Base-by-base conservation (phyloP, 2,113 vertebrate genomes). In the Pelusios castaneus region DNA sequence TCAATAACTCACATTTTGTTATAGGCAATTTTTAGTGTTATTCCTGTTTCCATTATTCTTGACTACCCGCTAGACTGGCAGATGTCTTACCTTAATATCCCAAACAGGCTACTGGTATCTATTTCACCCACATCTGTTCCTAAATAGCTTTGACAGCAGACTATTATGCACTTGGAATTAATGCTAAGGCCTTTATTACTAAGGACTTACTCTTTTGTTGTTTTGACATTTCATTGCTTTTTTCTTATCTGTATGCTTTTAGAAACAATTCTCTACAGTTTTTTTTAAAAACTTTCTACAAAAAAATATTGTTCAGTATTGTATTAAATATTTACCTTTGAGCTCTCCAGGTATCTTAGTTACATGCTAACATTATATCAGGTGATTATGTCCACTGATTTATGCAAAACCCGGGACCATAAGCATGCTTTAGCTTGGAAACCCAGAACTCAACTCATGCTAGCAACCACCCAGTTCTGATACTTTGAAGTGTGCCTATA, bases 41-140 rank as follows among this genome's bases (percentile, higher is more conserved):
- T 96, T 96, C 93, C 93, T 67, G 88, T 96, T 96, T 97, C 96
- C 97, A 97, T 98, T 98, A 98, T 98, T 98, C 94, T 97, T 98
- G 97, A 98, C 97, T 98, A 98, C 98, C 97, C 81, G 77, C 97
- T 92, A 97, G 95, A 97, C 97, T 92, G 96, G 98, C 98, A 99
- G 98, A 99, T 99, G 98, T 98, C 98, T 98, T 98, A 97, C 98
- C 98, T 97, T 97, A 98, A 97, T 98, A 97, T 97, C 97, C 98
- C 98, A 97, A 98, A 98, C 98, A 98, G 98, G 98, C 97, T 97
- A 95, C 96, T 97, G 97, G 98, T 98, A 98, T 99, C 98, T 97
- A 98, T 99, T 99, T 98, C 98, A 98, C 94, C 80, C 98, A 98
- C 98, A 99, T 98, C 98, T 99, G 98, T 97, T 98, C 98, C 97